These are phyloP conservation scores for Lordiphosa collinella DNA, from an alignment of 1,140 invertebrate genomes.

Conservation along the genomic window DNA sequence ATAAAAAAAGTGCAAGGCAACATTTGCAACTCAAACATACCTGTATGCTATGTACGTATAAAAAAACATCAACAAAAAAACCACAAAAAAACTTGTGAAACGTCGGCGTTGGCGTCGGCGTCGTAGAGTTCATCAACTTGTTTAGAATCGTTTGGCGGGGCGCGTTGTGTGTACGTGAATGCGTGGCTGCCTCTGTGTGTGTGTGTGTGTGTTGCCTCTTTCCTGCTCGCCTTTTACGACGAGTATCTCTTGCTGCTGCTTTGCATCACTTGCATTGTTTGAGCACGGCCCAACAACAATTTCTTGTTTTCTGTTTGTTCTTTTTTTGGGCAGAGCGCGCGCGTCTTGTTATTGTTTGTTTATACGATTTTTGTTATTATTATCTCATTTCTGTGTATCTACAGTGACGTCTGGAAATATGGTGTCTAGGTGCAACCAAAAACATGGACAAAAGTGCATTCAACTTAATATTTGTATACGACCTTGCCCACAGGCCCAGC, in stretches of 20 bases:
- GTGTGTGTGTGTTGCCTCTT: constrained; percentile 50
- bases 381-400: constrained; percentile 59
- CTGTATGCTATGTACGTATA: constrained; percentile 38
- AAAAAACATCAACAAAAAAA: constrained; percentile 8
- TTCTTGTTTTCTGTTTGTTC: constrained; percentile 51
- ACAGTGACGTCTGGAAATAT: constrained; percentile 31
- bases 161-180: constrained; percentile 59
- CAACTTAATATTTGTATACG: constrained; percentile 24
- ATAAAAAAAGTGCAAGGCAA: constrained; percentile 54
- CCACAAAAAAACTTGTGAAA: constrained; percentile 11
- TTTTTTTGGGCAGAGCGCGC: constrained; percentile 45
- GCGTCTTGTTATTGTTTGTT: constrained; percentile 55
- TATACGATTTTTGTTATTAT: constrained; percentile 67
- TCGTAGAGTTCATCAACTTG: constrained; percentile 76
- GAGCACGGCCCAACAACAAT: constrained; percentile 41
- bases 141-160: constrained; percentile 55
- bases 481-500: constrained; percentile 27
- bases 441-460: constrained; percentile 25
- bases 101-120: constrained; percentile 36
- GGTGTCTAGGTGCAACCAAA: not conserved
- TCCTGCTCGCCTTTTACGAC: constrained; percentile 53
- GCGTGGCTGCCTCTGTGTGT: constrained; percentile 47
- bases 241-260: constrained; percentile 29
- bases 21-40: constrained; percentile 26
- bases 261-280: constrained; percentile 65